Evolutionary conservation across 2,113 vertebrate species (phyloP).

Genomic region (Zosterops hypoxanthus): DNA sequence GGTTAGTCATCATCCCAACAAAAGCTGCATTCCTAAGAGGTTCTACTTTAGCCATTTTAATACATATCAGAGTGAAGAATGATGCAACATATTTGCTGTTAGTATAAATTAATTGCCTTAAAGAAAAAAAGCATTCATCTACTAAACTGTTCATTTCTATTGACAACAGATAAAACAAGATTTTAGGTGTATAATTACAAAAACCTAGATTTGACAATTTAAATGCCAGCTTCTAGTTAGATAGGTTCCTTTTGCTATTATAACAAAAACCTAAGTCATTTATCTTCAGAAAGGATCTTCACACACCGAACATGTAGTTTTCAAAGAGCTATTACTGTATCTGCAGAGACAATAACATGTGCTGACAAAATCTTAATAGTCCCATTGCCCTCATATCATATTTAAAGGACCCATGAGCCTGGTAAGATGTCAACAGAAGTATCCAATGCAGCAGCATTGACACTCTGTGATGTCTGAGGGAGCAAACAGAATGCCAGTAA

Average conservation of each 20-base stretch:
- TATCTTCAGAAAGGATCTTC: not conserved
- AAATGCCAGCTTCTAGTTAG: not conserved
- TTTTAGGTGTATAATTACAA: not conserved
- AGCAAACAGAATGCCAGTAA: not conserved
- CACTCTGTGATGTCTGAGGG: not conserved
- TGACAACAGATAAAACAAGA: not conserved
- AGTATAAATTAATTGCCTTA: not conserved
- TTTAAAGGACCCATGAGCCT: slow-evolving; percentile 9
- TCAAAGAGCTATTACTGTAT: not conserved
- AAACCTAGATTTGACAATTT: not conserved
- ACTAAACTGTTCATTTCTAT: not conserved
- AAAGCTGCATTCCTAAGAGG: not conserved
- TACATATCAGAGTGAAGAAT: not conserved
- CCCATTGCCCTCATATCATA: not conserved
- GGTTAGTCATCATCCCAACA: not conserved
- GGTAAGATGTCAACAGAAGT: not conserved
- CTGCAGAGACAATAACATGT: slow-evolving; percentile 25
- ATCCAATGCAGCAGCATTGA: not conserved
- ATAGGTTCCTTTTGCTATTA: not conserved
- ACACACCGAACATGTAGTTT: not conserved
- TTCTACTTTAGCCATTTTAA: not conserved
- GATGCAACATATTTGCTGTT: not conserved
- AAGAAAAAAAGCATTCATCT: not conserved
- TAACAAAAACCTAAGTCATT: not conserved
- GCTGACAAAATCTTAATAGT: slow-evolving; percentile 24